Evolutionary conservation across 2,888 invertebrate species (phyloP), one percentile per base, ranked within the genome.

Genomic region (Cryptocheilus praepositus): DNA sequence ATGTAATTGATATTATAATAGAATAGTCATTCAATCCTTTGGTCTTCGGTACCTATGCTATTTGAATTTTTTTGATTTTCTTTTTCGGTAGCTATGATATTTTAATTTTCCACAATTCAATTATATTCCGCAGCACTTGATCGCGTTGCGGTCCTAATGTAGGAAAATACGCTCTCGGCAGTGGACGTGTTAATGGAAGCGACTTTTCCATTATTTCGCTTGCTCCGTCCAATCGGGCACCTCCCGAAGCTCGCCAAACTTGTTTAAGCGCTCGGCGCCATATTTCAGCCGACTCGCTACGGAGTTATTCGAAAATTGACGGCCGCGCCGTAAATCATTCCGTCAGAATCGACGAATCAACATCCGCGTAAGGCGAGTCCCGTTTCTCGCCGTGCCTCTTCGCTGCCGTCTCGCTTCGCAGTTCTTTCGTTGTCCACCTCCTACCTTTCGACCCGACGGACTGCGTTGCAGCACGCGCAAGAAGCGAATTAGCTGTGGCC

Each of bases 251-350:
- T 19, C 5, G 36, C 36, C 11, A 36, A 36, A 36, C 36, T 36
- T 36, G 57, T 57, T 57, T 43, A 36, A 61, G 73, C 70, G 74
- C 79, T 74, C 71, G 64, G 63, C 72, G 79, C 76, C 78, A 77
- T 81, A 79, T 81, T 81, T 79, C 79, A 82, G 82, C 76, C 70
- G 72, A 84, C 83, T 84, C 83, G 83, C 83, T 84, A 84, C 83
- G 83, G 81, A 83, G 83, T 84, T 84, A 83, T 84, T 83, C 81
- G 81, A 81, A 82, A 83, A 83, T 83, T 83, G 83, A 84, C 83
- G 84, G 84, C 82, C 78, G 81, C 77, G 82, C 77, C 82, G 84
- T 85, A 84, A 83, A 85, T 85, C 84, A 84, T 85, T 76, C 81
- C 81, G 83, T 81, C 82, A 80, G 79, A 77, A 84, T 82, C 82